phyloP scores from a whole-genome alignment of 1,140 invertebrate genomes.

The Himalopsyche phryganea region DNA sequence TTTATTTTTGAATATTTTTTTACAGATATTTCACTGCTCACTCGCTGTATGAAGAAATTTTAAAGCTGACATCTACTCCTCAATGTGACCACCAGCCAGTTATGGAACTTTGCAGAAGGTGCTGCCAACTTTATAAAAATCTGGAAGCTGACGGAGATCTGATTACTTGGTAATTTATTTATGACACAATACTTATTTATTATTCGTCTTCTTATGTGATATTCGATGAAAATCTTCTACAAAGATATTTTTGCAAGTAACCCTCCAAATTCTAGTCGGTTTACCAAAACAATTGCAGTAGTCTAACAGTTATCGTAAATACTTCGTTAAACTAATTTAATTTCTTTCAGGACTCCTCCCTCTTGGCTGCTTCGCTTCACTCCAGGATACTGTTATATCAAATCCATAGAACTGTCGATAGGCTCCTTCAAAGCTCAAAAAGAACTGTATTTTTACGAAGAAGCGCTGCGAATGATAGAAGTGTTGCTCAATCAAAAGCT shows the following conservation, averaged over 20 bases:
- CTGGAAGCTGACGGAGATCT: constrained; percentile 4
- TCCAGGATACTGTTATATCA: constrained; percentile 17
- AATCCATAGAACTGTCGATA: constrained; percentile 18
- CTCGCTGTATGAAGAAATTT: constrained; percentile 12
- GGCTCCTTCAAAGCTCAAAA: constrained; percentile 16
- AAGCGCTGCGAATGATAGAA: constrained; percentile 39
- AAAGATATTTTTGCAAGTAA: no score
- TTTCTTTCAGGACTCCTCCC: constrained; percentile 8
- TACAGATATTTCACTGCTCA: constrained; percentile 12
- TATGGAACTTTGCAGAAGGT: constrained; percentile 10
- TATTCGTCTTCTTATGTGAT: no score
- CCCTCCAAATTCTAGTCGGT: no score
- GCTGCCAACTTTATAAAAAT: constrained; percentile 6
- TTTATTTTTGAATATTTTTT: no score
- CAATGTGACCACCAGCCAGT: constrained; percentile 5
- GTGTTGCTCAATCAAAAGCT: constrained; percentile 37
- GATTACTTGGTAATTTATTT: constrained; percentile 13
- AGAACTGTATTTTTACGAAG: constrained; percentile 7
- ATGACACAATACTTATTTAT: no score
- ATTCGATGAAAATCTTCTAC: no score
- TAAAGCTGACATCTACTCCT: constrained; percentile 4
- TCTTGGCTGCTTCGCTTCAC: constrained; percentile 23
- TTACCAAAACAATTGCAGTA: no score
- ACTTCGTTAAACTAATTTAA: no score
- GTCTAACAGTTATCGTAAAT: no score